Evolutionary conservation across 2,113 vertebrate genomes (phyloP).

Genomic region (Gymnorhina tibicen): DNA sequence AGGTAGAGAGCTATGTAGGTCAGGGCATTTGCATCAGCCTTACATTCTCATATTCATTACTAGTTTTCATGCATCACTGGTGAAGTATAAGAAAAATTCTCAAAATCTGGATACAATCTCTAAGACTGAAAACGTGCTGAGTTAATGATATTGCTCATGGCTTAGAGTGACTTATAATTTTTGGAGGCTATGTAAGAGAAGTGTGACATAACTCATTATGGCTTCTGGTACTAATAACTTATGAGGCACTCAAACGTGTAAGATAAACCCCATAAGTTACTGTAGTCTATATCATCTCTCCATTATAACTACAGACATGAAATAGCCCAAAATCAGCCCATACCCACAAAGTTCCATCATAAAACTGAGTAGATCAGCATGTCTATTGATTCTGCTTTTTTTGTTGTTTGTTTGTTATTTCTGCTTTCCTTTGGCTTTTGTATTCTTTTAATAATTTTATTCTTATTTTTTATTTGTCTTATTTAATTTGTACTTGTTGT

Average conservation of each 20-base stretch:
- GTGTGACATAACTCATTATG: slow-evolving; percentile 64
- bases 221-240: slow-evolving; percentile 67
- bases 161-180: slow-evolving; percentile 62
- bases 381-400: slow-evolving; percentile 39
- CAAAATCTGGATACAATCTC: slow-evolving; percentile 50
- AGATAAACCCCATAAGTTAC: slow-evolving; percentile 69
- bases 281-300: slow-evolving; percentile 61
- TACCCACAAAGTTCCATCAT: slow-evolving; percentile 39
- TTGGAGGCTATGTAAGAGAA: slow-evolving; percentile 53
- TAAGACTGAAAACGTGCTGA: slow-evolving; percentile 53
- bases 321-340: slow-evolving; percentile 49
- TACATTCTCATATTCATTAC: slow-evolving; percentile 32
- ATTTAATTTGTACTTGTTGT: neutral
- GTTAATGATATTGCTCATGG: slow-evolving; percentile 58
- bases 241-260: slow-evolving; percentile 39
- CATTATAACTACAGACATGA: slow-evolving; percentile 57
- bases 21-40: slow-evolving; percentile 32
- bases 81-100: slow-evolving; percentile 48
- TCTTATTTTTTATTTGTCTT: slow-evolving; percentile 7
- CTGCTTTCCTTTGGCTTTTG: slow-evolving; percentile 24
- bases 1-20: neutral
- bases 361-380: slow-evolving; percentile 62
- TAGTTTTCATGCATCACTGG: slow-evolving; percentile 50
- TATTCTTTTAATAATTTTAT: slow-evolving; percentile 10
- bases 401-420: neutral